Evolutionary conservation across 1,140 invertebrate species (phyloP).

Genomic region (Bombus sibiricus): DNA sequence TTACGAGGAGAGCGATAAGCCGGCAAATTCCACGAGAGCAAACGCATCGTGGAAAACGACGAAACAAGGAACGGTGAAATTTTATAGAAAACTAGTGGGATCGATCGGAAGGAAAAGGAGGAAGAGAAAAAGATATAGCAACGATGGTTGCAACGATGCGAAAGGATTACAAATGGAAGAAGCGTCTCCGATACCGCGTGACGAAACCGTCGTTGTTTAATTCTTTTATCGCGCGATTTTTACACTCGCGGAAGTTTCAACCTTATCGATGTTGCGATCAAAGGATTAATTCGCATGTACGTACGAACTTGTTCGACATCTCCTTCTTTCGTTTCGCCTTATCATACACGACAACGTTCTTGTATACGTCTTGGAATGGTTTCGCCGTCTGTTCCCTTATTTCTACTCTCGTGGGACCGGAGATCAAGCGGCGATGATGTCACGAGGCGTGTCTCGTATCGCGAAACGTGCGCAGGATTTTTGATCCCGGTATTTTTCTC

Average conservation of each 20-base stretch:
- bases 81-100: background rate
- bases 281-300: background rate
- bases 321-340: constrained; percentile 3
- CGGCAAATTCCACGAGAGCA: constrained; percentile 49
- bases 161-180: too few species aligned
- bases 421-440: constrained; percentile 63
- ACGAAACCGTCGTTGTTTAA: too few species aligned
- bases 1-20: constrained; percentile 69
- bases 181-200: too few species aligned
- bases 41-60: constrained; percentile 20
- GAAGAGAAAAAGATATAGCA: too few species aligned
- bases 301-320: background rate
- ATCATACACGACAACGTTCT: background rate
- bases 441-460: constrained; percentile 63
- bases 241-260: too few species aligned
- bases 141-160: too few species aligned
- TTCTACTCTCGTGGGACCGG: constrained; percentile 39
- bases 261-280: too few species aligned
- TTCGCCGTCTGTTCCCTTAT: constrained; percentile 29
- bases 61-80: background rate
- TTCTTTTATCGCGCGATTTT: too few species aligned
- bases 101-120: too few species aligned
- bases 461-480: constrained; percentile 60
- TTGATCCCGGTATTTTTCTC: constrained; percentile 40
- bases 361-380: background rate